These are phyloP conservation scores for Mythimna loreyi DNA, from an alignment of 2,888 invertebrate genomes.

Conservation along the genomic window DNA sequence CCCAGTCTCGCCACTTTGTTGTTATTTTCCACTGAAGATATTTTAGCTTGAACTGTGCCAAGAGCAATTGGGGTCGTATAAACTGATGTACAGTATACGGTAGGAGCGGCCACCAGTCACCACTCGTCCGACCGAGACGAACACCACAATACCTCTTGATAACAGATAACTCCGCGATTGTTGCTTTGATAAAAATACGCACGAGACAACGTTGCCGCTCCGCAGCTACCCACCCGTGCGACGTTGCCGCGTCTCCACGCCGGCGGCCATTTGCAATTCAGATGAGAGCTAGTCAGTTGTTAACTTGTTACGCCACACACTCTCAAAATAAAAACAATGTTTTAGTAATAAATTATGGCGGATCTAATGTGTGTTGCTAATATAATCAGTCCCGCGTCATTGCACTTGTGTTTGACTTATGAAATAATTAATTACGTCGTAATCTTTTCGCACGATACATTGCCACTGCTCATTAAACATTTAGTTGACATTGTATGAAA, in stretches of 20 bases:
- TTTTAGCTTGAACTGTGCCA: slow-evolving; percentile 47
- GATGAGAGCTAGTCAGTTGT: slow-evolving; percentile 75
- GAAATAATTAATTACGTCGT: slow-evolving; percentile 55
- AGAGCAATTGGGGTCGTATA: slow-evolving; percentile 42
- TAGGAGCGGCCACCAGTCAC: slow-evolving; percentile 23
- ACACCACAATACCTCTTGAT: slow-evolving; percentile 70
- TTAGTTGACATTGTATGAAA: slow-evolving; percentile 15
- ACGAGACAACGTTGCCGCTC: slow-evolving; percentile 81
- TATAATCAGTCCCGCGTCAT: slow-evolving; percentile 68
- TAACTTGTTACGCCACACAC: slow-evolving; percentile 79
- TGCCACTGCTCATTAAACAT: slow-evolving; percentile 20
- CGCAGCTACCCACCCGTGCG: slow-evolving; percentile 66
- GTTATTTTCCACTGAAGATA: slow-evolving; percentile 55
- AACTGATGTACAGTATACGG: slow-evolving; percentile 30
- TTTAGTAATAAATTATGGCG: slow-evolving; percentile 76
- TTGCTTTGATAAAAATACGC: slow-evolving; percentile 85
- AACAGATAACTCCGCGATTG: slow-evolving; percentile 78
- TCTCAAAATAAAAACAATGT: slow-evolving; percentile 87
- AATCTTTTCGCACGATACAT: slow-evolving; percentile 29
- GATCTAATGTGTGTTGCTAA: slow-evolving; percentile 69
- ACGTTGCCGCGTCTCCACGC: slow-evolving; percentile 77
- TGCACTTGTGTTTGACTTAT: slow-evolving; percentile 62
- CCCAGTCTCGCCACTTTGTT: slow-evolving; percentile 65
- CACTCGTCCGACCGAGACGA: slow-evolving; percentile 57
- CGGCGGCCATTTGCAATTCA: slow-evolving; percentile 86